Conservation (phyloP, 2,797 vertebrate species). For the Loris lydekkerianus region DNA sequence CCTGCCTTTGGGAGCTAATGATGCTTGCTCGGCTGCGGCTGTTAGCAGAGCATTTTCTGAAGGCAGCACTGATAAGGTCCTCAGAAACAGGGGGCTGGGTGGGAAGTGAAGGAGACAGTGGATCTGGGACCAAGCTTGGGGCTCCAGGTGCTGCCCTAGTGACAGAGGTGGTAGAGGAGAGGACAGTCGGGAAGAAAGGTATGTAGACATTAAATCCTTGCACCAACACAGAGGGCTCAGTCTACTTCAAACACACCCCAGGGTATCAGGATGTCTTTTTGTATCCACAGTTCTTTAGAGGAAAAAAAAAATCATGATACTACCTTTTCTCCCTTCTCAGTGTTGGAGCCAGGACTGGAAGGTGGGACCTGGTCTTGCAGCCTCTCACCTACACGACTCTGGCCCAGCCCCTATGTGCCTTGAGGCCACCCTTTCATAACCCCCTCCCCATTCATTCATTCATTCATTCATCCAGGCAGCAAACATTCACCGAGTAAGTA, state of each 20-base stretch:
- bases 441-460: no score
- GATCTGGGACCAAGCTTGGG: background rate
- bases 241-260: no score
- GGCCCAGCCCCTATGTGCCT: background rate
- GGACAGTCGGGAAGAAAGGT: background rate
- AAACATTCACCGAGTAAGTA: background rate
- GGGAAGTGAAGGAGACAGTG: background rate
- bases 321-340: background rate
- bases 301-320: background rate
- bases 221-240: background rate
- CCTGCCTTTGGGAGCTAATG: background rate
- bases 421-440: background rate
- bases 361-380: background rate
- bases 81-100: background rate
- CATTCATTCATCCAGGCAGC: background rate
- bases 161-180: background rate
- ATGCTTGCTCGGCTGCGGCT: background rate
- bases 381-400: background rate
- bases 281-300: background rate
- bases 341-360: background rate
- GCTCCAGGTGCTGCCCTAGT: background rate
- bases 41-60: background rate
- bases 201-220: background rate
- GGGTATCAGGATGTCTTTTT: background rate
- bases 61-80: background rate